phyloP scores from a whole-genome alignment of 2,113 vertebrate species.

The Pelecanoides urinatrix region DNA sequence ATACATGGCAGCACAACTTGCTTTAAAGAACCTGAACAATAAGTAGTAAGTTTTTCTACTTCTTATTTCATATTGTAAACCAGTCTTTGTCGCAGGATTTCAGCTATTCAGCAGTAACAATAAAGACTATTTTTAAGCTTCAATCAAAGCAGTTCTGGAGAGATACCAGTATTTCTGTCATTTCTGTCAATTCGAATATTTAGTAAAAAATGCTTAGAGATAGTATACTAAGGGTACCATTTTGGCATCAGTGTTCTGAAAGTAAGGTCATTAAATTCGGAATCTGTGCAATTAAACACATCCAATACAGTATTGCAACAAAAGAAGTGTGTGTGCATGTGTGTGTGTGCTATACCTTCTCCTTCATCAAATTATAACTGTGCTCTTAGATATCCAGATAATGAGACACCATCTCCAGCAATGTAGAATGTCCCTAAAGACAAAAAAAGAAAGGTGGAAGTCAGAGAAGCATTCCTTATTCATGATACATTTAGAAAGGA shows the following conservation, averaged over 20 bases:
- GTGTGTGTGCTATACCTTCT: neutral
- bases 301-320: neutral
- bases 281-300: neutral
- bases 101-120: neutral
- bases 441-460: neutral
- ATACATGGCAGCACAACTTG: neutral
- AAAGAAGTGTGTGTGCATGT: neutral
- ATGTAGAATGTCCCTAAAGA: neutral
- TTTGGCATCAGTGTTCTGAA: neutral
- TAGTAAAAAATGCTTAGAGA: neutral
- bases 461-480: neutral
- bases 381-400: neutral
- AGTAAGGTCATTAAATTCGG: neutral
- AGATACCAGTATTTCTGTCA: neutral
- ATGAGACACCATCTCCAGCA: neutral
- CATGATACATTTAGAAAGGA: neutral
- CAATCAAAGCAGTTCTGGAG: neutral
- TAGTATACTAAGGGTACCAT: rapidly evolving
- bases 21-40: neutral
- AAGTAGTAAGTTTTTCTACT: neutral
- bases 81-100: neutral
- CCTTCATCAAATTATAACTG: neutral
- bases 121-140: neutral
- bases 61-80: neutral
- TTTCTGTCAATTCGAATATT: neutral